Percentiles rank a stretch among this genome's conserved stretches.
phyloP scores from a whole-genome alignment of 2,888 invertebrate genomes.

The Patella ulyssiponensis region DNA sequence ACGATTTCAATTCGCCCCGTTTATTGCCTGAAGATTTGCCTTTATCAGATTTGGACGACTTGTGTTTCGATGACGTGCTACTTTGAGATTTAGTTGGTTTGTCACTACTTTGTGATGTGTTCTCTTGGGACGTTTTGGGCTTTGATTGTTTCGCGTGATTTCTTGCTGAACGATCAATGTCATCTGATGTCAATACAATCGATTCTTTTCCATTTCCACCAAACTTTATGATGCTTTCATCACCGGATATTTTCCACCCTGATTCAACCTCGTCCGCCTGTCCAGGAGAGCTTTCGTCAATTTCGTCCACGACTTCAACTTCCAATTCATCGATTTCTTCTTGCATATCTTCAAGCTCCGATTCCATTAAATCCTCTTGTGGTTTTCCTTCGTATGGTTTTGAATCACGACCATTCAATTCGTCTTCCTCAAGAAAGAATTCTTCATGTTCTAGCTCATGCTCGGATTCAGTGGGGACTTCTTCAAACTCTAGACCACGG shows the following conservation, averaged over 20 bases:
- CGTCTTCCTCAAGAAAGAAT: background rate
- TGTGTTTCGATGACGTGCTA: background rate
- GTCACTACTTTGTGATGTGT: background rate
- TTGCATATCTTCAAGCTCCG: constrained; percentile 2
- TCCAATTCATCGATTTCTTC: constrained; percentile 17
- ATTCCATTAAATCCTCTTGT: background rate
- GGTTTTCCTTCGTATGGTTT: background rate
- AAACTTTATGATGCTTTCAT: constrained; percentile 30
- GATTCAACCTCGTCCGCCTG: constrained; percentile 35
- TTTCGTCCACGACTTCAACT: constrained; percentile 21
- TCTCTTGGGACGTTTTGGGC: too few relatives aligned
- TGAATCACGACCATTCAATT: background rate
- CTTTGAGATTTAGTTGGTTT: background rate
- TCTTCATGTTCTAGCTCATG: background rate
- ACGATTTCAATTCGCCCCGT: background rate
- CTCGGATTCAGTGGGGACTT: background rate
- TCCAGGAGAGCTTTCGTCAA: constrained; percentile 27
- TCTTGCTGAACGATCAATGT: background rate
- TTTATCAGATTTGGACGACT: background rate
- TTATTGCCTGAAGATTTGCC: constrained; percentile 11
- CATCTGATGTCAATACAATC: background rate
- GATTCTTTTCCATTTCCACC: constrained; percentile 17
- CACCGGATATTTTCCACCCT: constrained; percentile 36
- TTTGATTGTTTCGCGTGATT: constrained; percentile 45
- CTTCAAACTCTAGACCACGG: background rate